Evolutionary conservation across 2,797 vertebrate species (phyloP), one percentile per base, ranked within the genome.

Genomic region (Valencia hispanica): DNA sequence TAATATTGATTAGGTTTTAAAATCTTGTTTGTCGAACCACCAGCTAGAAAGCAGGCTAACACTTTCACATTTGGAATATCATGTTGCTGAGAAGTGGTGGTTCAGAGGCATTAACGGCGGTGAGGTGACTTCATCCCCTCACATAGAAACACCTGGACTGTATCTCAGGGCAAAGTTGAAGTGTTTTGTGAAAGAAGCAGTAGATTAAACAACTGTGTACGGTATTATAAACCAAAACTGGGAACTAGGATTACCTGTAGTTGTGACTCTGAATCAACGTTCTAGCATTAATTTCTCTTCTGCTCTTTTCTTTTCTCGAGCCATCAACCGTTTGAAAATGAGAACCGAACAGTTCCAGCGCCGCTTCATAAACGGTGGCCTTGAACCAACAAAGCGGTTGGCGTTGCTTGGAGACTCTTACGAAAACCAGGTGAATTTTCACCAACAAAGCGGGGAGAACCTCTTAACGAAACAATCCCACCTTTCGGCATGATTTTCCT

Each of bases 401-500:
- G 61, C 10, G 4, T 10, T 50, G 48, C 48, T 50, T 50, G 48
- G 18, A 50, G n/a, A 69, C 55, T 10, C 68, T n/a, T n/a, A 77
- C 63, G 53, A 68, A 84, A 87, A 84, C 51, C 69, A 61, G 18
- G 36, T 77, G 32, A 36, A 22, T 10, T 55, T 76, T 34, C 41
- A 45, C 36, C 1, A 10, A 78, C 1, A 61, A 66, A 51, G 43
- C 30, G 68, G 45, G 61, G 45, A 80, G 39, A 77, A 76, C 12
- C 36, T 11, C 3, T n/a, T 36, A 39, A 39, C 30, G 0, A 63
- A 63, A 63, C 32, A 3, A 63, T 36, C 36, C 59, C 30, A 63
- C 6, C 9, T 41, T 86, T 89, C 89, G 85, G 86, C 79, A 81
- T 86, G 34, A 83, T 81, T 90, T n/a, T 87, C 73, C 71, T 81